Conservation (phyloP, 2,888 invertebrate species). For the Lasius platythorax region DNA sequence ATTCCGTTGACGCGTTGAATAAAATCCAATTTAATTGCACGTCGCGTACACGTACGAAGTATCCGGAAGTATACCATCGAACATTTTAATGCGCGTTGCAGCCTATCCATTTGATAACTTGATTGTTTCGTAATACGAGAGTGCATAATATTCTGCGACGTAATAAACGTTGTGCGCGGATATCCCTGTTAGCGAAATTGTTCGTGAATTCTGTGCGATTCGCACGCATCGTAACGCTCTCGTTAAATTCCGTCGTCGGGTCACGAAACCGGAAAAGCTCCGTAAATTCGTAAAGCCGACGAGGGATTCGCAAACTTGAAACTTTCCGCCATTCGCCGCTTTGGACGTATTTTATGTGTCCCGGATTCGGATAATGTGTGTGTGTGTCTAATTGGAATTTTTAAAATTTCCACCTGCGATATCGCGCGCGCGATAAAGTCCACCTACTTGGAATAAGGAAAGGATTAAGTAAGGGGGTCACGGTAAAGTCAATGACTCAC, state of each 20-base stretch:
- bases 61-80: slow-evolving; percentile 1
- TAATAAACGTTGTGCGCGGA: slow-evolving; percentile 4
- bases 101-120: not conserved
- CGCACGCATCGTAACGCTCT: slow-evolving; percentile 17
- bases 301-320: not conserved
- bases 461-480: slow-evolving; percentile 45
- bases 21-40: slow-evolving; percentile 14
- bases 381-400: not conserved
- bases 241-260: slow-evolving; percentile 26
- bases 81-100: not conserved
- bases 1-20: not conserved
- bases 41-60: not conserved
- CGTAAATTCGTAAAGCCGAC: not conserved
- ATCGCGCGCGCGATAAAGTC: not conserved
- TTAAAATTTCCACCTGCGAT: not conserved
- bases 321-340: not conserved
- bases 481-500: slow-evolving; percentile 45
- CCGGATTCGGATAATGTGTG: not conserved
- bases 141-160: not conserved
- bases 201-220: slow-evolving; percentile 24
- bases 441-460: slow-evolving; percentile 5
- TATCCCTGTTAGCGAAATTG: slow-evolving; percentile 27
- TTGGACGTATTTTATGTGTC: not conserved
- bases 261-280: slow-evolving; percentile 17
- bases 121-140: slow-evolving; percentile 21